Conservation (phyloP, 2,113 vertebrate species). For the Crotalus viridis region DNA sequence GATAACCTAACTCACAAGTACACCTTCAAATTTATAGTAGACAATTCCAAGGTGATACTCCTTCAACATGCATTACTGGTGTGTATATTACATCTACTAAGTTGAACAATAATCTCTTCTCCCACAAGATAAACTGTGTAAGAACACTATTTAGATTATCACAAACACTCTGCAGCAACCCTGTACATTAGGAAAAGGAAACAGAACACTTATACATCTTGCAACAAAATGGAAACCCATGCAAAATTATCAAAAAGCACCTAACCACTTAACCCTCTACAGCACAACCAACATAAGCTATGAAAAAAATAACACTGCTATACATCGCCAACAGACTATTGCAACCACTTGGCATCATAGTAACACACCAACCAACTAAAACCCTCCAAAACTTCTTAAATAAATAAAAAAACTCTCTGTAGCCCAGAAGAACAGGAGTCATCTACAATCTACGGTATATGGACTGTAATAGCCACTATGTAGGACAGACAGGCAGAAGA, state of each 20-base stretch:
- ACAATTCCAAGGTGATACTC: not conserved
- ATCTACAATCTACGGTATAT: not conserved
- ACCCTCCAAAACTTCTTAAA: not conserved
- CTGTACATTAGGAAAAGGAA: not conserved
- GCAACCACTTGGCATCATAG: not conserved
- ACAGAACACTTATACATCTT: not conserved
- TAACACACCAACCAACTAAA: not conserved
- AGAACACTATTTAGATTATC: not conserved
- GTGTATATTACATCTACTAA: not conserved
- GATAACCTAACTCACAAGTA: not conserved
- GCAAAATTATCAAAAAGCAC: not conserved
- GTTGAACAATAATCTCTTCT: not conserved
- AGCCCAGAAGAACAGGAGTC: not conserved
- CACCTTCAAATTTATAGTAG: not conserved
- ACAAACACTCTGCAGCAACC: not conserved
- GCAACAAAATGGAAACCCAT: not conserved
- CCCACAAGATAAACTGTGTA: not conserved
- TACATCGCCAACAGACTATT: not conserved
- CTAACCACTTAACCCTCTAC: not conserved
- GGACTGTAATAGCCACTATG: not conserved
- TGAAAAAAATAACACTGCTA: not conserved
- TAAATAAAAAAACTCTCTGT: not conserved
- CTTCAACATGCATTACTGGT: not conserved
- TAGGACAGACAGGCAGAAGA: not conserved
- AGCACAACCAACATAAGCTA: not conserved